These are phyloP conservation scores for Drepanosiphum platanoidis DNA, from an alignment of 2,888 invertebrate genomes.

Conservation along the genomic window DNA sequence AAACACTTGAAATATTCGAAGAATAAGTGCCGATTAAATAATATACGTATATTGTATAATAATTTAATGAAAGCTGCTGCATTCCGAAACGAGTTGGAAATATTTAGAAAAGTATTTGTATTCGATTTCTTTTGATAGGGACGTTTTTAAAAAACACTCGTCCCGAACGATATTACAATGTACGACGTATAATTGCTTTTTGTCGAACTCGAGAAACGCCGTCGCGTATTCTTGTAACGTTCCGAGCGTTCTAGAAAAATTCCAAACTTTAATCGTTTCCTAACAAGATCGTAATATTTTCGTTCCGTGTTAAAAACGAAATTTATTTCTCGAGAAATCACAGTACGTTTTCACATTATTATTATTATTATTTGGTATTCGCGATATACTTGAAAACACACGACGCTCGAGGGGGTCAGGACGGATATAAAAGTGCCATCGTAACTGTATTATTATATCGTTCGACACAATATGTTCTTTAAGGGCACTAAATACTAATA, in stretches of 20 bases:
- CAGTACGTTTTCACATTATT: too few relatives aligned
- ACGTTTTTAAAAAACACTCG: background rate
- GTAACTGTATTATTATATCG: too few relatives aligned
- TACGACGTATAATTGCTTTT: too few relatives aligned
- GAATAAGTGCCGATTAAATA: too few relatives aligned
- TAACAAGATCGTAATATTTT: background rate
- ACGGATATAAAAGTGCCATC: too few relatives aligned
- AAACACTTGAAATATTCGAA: too few relatives aligned
- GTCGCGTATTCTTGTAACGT: background rate
- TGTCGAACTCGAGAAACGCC: too few relatives aligned
- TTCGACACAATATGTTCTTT: too few relatives aligned
- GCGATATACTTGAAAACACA: background rate
- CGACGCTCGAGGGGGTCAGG: background rate
- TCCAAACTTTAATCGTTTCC: background rate
- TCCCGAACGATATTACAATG: background rate
- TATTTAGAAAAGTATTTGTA: background rate
- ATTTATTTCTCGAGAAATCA: background rate
- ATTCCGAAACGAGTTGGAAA: background rate
- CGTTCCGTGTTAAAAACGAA: background rate
- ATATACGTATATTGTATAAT: too few relatives aligned
- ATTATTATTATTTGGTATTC: background rate
- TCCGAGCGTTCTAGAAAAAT: background rate
- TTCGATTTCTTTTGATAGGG: background rate
- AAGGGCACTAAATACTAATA: too few relatives aligned
- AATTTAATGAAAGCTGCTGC: background rate